Evolutionary conservation across 2,888 invertebrate genomes (phyloP), one percentile per base, ranked within the genome.

Genomic region (Loripinus fragilis): DNA sequence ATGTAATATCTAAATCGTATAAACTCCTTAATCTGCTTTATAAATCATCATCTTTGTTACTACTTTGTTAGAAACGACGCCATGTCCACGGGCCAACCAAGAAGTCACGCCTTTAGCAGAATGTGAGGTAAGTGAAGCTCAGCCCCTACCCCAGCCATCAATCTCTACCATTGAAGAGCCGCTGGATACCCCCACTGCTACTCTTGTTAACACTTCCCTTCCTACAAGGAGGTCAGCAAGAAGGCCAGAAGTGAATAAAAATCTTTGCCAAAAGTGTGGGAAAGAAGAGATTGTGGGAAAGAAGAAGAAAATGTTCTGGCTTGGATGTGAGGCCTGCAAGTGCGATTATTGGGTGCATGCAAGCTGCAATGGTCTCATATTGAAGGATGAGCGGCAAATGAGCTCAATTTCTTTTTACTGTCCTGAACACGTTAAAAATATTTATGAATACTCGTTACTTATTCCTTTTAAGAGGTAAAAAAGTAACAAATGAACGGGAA

Each of bases 271-370:
- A 5, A 20, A 48, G 20, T 48, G 48, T 48, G 48, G 48, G 12
- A 15, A 5, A 5, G 48, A 15, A 5, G 48, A 48, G 12, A 48
- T 20, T 20, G 48, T 20, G n/a, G 48, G 48, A n/a, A 48, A 48
- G 20, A 48, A 48, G 48, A 48, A 48, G n/a, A 8, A 48, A 48
- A 48, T 20, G 5, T 15, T 48, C n/a, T 48, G 48, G 48, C 20
- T 48, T 5, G 48, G 48, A 20, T 48, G 20, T 20, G 20, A 48
- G n/a, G 48, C 17, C 8, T 20, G 5, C 5, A 8, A 20, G 12
- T 48, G 48, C n/a, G 48, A 48, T 48, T 48, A 48, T 48, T 48
- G 48, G 48, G 48, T 48, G 5, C 48, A 48, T 48, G 48, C 48
- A 10, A 20, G 17, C 12, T 48, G 48, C n/a, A 20, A 20, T 20